Evolutionary conservation across 2,888 invertebrate genomes (phyloP).

Genomic region (Atrina japonica): DNA sequence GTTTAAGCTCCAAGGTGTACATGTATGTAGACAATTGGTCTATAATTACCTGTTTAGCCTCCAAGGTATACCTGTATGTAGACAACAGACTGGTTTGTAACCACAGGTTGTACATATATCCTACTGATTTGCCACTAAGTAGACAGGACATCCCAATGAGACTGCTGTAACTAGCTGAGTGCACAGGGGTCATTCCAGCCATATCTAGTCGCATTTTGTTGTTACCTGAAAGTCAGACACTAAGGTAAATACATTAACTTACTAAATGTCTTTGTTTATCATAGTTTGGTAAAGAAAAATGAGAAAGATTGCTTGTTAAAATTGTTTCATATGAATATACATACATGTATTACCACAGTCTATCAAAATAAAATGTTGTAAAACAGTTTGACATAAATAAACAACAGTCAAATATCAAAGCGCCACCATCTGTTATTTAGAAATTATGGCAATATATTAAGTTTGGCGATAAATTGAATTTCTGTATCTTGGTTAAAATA

Average conservation of each 20-base stretch:
- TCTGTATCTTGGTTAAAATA: too few species aligned
- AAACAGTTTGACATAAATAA: too few species aligned
- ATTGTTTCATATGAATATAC: not conserved
- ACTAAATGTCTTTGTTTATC: too few species aligned
- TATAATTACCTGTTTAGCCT: constrained; percentile 82
- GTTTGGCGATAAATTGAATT: too few species aligned
- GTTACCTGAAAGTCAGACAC: not conserved
- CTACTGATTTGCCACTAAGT: constrained; percentile 86
- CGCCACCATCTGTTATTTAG: too few species aligned
- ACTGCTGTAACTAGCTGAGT: constrained; percentile 51
- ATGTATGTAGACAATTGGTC: too few species aligned
- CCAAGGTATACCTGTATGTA: constrained; percentile 82
- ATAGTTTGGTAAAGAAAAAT: too few species aligned
- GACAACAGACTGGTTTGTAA: constrained; percentile 82
- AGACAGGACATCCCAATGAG: constrained; percentile 85
- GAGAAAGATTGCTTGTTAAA: not conserved
- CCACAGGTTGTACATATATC: constrained; percentile 86
- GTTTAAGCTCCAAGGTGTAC: too few species aligned
- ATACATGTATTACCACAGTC: not conserved
- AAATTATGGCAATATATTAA: too few species aligned
- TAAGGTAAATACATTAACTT: too few species aligned
- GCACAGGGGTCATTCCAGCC: constrained; percentile 44
- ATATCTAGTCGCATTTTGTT: not conserved
- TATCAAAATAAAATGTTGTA: too few species aligned
- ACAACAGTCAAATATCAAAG: too few species aligned